Base-by-base conservation (phyloP, 2,888 invertebrate species). In the Schizaphis graminum region DNA sequence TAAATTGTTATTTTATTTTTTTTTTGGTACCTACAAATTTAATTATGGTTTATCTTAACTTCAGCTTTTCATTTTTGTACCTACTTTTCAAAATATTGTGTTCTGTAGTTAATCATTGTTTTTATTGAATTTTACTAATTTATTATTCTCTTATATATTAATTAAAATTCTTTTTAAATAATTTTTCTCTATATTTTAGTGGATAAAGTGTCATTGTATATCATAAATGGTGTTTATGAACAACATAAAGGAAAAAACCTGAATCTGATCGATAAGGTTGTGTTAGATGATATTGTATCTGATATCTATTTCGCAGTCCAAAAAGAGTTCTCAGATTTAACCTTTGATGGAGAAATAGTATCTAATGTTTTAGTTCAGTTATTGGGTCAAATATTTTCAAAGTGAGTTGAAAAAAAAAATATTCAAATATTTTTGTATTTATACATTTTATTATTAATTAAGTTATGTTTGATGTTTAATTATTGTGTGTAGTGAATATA, bases 241-340 rank as follows among this genome's bases (percentile, higher is more conserved):
- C 96, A 97, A 88, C 97, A 98, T 95, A 94, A 94, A 91, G 94
- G 94, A 49, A 94, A 94, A 61, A 53, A 94, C 28, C 49, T 97
- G 94, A 96, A 97, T 41, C 96, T 96, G 53, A 96, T 98, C 85
- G 97, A 97, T 95, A 96, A 97, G 57, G 97, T 96, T 84, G 97
- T 98, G 95, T 95, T 98, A 47, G 97, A 97, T 95, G 97, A 97
- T 89, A 97, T 98, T 35, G 96, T 98, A 13, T 97, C 97, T 3
- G 98, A 98, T 95, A 97, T 98, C 95, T 97, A 97, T 95, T 97
- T 97, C 96, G 97, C 97, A 44, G 97, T 97, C 0, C 97, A 97
- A 95, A 97, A 97, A 95, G 97, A 97, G 95, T 97, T 97, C 88
- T 96, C 84, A 91, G 67, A 94, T 88, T 49, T 93, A 61, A 24